Base-by-base conservation (phyloP, 2,113 vertebrate genomes). In the Bubalus kerabau region DNA sequence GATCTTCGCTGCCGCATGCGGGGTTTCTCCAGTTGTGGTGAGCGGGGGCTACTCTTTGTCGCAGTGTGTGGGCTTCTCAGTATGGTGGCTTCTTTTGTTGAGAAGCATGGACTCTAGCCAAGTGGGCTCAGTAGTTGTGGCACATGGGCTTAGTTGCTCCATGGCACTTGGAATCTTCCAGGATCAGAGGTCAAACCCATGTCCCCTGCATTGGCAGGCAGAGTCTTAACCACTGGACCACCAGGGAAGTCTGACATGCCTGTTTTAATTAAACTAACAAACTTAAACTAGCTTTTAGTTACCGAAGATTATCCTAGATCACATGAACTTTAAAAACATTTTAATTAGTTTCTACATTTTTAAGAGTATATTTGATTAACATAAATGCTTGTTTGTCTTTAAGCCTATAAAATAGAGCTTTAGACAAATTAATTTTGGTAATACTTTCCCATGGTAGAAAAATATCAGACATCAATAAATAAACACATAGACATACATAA, bases 251-350 rank as follows among this genome's bases (percentile, higher is more conserved):
- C 40, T 43, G 23, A 76, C 21, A 23, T 23, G 19, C 80, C 48
- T 82, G 19, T 82, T 82, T 54, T 54, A 82, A 24, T 54, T 82
- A 82, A 82, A 54, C 19, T 19, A 82, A 82, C 71, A 48, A 90
- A 80, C 71, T 59, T 80, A 76, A 76, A 90, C 24, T 90, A 78
- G 74, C 30, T 60, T 80, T 80, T 80, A 80, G 59, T 80, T 90
- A 90, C 54, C 24, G 28, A 90, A 90, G 28, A 78, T 78, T 59
- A n/a, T n/a, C 40, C 40, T 59, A 32, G 71, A 59, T 78, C 21
- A 80, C 23, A 5, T 90, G 54, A 90, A 48, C 28, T 80, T 90
- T 14, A 80, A 60, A 48, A 80, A n/a, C 9, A 48, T 80, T 80
- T 48, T 30, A 46, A 32, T 80, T 80, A 90, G 21, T 59, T 90